Conservation (phyloP, 2,888 invertebrate genomes). For the Perdita meconis region DNA sequence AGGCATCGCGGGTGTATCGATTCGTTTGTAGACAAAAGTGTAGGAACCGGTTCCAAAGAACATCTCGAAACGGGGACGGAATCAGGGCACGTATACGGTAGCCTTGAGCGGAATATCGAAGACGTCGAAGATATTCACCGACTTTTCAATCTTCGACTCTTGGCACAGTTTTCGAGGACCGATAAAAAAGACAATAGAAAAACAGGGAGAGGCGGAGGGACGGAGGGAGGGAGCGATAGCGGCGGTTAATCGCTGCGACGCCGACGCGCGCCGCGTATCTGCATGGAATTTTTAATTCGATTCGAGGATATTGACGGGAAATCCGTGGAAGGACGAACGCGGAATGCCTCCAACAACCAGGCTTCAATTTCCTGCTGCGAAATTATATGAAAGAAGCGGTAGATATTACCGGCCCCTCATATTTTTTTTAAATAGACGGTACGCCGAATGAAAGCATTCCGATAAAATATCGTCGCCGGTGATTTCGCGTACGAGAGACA, state of each 20-base stretch:
- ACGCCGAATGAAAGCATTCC: background rate
- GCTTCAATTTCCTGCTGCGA: background rate
- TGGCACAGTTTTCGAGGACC: conserved; percentile 56
- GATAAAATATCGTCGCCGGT: too few relatives aligned
- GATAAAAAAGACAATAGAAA: conserved; percentile 59
- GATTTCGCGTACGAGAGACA: background rate
- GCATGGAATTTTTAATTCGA: background rate
- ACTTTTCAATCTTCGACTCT: conserved; percentile 63
- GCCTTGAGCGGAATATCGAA: conserved; percentile 64
- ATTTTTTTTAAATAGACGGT: background rate
- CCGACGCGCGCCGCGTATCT: background rate
- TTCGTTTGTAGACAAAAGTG: conserved; percentile 62
- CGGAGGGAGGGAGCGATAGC: too few relatives aligned
- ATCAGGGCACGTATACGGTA: conserved; percentile 62
- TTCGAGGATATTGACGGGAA: background rate
- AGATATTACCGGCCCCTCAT: background rate
- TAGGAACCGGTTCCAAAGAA: conserved; percentile 47
- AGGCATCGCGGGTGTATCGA: conserved; percentile 58
- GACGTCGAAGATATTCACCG: conserved; percentile 59
- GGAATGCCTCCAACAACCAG: background rate
- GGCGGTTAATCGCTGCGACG: conserved; percentile 40
- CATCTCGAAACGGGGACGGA: conserved; percentile 56
- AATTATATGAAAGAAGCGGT: too few relatives aligned
- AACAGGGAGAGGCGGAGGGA: conserved; percentile 25
- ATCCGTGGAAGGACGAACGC: background rate